These are phyloP conservation scores for Scopus umbretta DNA, from an alignment of 2,113 vertebrate genomes.

Conservation along the genomic window DNA sequence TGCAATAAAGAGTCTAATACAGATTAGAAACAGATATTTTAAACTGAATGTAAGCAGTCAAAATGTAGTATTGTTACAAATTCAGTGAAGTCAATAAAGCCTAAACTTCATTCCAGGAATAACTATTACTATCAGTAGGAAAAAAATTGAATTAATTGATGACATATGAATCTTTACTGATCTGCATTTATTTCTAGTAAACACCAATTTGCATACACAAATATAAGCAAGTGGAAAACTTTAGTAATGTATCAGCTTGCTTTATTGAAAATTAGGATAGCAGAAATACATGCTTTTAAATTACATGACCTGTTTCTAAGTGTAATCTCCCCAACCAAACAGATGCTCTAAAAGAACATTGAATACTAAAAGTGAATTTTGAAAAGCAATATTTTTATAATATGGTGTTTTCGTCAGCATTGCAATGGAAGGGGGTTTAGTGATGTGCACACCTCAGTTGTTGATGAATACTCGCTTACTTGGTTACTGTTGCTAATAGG, in stretches of 20 bases:
- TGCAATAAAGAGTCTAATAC: neutral
- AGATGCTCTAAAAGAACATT: neutral
- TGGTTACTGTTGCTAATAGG: constrained; percentile 10
- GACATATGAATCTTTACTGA: neutral
- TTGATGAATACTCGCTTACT: constrained; percentile 43
- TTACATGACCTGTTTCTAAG: neutral
- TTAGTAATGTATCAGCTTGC: neutral
- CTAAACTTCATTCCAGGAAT: neutral
- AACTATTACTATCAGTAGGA: neutral
- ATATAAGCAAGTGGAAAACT: neutral
- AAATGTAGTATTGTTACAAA: neutral
- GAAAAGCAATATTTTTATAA: neutral
- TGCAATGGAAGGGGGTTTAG: neutral
- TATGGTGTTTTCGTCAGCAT: neutral
- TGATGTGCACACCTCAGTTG: neutral
- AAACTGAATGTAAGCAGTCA: neutral
- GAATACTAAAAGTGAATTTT: neutral
- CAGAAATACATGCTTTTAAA: neutral
- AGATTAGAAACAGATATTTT: neutral
- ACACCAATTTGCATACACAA: neutral
- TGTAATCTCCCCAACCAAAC: neutral
- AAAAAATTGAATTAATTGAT: neutral
- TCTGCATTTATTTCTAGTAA: neutral
- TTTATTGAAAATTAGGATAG: neutral
- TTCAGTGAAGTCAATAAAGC: neutral